phyloP scores from a whole-genome alignment of 2,888 invertebrate species.

The Drosophila prostipennis region DNA sequence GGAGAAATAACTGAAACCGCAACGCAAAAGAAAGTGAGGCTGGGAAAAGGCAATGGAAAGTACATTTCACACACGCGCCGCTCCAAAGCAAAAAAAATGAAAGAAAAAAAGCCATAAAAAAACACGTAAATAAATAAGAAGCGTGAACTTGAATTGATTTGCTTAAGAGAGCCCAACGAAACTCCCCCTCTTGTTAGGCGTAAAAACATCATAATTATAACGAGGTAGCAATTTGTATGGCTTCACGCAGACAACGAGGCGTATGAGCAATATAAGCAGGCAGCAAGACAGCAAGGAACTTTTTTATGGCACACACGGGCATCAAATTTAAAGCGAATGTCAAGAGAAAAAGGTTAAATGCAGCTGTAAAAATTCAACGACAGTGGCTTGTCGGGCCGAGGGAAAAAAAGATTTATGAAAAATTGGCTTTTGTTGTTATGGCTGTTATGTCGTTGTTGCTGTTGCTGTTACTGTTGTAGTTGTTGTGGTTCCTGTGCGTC shows the following conservation, averaged over 20 bases:
- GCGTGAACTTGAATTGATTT: constrained; percentile 80
- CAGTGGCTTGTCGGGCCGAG: constrained; percentile 3
- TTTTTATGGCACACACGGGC: constrained; percentile 68
- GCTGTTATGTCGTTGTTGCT: constrained; percentile 12
- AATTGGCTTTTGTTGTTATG: constrained; percentile 66
- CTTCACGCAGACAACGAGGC: constrained; percentile 54
- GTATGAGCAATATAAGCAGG: constrained; percentile 58
- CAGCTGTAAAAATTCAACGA: constrained; percentile 62
- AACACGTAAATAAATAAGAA: constrained; percentile 46
- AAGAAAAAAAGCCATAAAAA: constrained; percentile 9
- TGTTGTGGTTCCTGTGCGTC: constrained; percentile 18
- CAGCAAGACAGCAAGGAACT: constrained; percentile 20
- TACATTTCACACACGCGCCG: constrained; percentile 62
- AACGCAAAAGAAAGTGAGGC: constrained; percentile 43
- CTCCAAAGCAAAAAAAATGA: not conserved
- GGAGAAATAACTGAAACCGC: constrained; percentile 45
- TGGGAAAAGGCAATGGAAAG: constrained; percentile 34
- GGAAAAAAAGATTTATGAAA: constrained; percentile 73
- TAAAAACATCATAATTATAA: constrained; percentile 76
- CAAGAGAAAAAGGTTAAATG: constrained; percentile 70
- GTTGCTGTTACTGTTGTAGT: too few species aligned
- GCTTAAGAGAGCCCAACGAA: constrained; percentile 52
- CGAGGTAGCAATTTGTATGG: constrained; percentile 70
- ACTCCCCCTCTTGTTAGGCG: constrained; percentile 46
- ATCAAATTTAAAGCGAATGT: constrained; percentile 69